Evolutionary conservation across 2,797 vertebrate species (phyloP).

Genomic region (Trachurus trachurus): DNA sequence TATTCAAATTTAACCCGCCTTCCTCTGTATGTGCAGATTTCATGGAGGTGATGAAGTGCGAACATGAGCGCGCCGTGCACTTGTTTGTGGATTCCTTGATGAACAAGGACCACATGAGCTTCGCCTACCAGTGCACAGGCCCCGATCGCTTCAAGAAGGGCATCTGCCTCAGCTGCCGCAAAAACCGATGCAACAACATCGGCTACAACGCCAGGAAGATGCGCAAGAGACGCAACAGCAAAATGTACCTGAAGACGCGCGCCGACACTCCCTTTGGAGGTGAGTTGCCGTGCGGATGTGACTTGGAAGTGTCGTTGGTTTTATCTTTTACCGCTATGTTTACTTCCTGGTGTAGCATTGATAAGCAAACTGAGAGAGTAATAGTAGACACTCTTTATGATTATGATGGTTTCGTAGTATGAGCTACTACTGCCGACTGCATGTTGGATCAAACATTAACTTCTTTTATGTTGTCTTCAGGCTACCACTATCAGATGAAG

Average conservation of each 20-base stretch:
- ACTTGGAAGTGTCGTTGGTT: not conserved
- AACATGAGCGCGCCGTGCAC: slow-evolving; percentile 94
- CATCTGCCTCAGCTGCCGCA: slow-evolving; percentile 97
- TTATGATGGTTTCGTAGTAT: not conserved
- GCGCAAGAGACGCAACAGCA: slow-evolving; percentile 91
- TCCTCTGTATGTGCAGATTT: slow-evolving; percentile 83
- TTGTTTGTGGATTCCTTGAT: slow-evolving; percentile 96
- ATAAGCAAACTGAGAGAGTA: slow-evolving; percentile 19
- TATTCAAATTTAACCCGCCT: not conserved
- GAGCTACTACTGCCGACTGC: slow-evolving; percentile 13
- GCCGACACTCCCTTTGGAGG: slow-evolving; percentile 95
- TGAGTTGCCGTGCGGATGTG: slow-evolving; percentile 56
- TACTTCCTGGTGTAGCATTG: not conserved
- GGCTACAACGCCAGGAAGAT: slow-evolving; percentile 93
- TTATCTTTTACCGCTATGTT: slow-evolving; percentile 1
- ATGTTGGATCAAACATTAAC: slow-evolving; percentile 10
- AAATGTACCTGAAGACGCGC: slow-evolving; percentile 97
- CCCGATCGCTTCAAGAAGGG: slow-evolving; percentile 95
- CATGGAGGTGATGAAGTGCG: slow-evolving; percentile 91
- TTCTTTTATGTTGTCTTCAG: slow-evolving; percentile 62
- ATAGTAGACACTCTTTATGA: slow-evolving; percentile 3
- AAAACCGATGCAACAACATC: slow-evolving; percentile 95
- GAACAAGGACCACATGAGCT: slow-evolving; percentile 93
- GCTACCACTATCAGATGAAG: slow-evolving; percentile 98
- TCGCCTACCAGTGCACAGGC: slow-evolving; percentile 93